Percentiles rank a stretch among this genome's conserved stretches.
These are phyloP conservation scores for Anoncus sp. DNA, from an alignment of 2,888 invertebrate species.

Conservation along the genomic window DNA sequence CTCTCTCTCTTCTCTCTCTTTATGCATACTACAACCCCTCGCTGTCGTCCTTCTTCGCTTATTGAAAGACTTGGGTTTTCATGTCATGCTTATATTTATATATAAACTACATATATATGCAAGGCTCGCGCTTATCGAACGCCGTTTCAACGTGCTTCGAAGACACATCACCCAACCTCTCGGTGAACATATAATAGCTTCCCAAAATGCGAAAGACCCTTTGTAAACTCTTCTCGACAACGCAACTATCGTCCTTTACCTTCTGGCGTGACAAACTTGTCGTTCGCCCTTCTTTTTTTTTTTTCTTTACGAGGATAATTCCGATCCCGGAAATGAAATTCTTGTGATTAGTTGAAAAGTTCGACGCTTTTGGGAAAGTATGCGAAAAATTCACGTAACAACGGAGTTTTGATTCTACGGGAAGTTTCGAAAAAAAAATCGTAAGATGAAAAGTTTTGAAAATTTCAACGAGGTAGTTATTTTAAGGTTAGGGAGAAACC, in stretches of 20 bases:
- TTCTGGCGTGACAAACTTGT: constrained; percentile 25
- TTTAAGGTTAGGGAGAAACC: not conserved
- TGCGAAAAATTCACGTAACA: constrained; percentile 24
- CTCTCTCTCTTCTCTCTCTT: constrained; percentile 17
- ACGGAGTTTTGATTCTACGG: constrained; percentile 13
- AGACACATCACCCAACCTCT: constrained; percentile 27
- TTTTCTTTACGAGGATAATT: constrained; percentile 75
- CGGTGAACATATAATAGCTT: constrained; percentile 27
- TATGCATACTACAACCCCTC: constrained; percentile 22
- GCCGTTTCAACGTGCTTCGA: constrained; percentile 22
- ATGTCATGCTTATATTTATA: constrained; percentile 18
- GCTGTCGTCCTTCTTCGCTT: constrained; percentile 41
- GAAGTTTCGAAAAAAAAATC: constrained; percentile 13
- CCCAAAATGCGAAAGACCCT: constrained; percentile 30
- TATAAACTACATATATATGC: not conserved
- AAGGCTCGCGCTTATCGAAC: constrained; percentile 9
- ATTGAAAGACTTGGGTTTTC: constrained; percentile 61
- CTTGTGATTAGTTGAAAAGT: constrained; percentile 43
- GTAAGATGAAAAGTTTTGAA: not conserved
- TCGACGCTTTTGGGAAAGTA: not conserved
- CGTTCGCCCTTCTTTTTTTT: constrained; percentile 29
- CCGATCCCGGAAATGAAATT: constrained; percentile 42
- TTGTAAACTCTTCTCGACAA: constrained; percentile 35
- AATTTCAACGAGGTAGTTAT: not conserved
- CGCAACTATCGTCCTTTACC: constrained; percentile 42